phyloP scores from a whole-genome alignment of 2,113 vertebrate genomes.

The Eurystomus gularis region DNA sequence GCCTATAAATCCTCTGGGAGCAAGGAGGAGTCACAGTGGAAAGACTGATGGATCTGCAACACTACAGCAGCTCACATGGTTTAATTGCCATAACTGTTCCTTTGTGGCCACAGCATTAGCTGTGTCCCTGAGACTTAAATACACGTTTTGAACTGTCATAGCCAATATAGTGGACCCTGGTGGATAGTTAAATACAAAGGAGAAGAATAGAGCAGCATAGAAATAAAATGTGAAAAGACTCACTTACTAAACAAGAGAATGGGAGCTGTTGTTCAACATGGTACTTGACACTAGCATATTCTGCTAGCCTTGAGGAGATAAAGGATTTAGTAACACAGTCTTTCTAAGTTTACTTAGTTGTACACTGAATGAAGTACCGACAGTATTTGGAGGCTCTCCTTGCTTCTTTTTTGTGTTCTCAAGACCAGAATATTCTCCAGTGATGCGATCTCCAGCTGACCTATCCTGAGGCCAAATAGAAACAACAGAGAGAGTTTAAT shows the following conservation, averaged over 20 bases:
- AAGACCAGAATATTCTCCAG: slow-evolving; percentile 22
- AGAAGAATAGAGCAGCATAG: background rate
- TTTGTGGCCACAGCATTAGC: background rate
- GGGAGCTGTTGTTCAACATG: background rate
- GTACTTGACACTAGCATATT: background rate
- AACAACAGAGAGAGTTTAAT: slow-evolving; percentile 56
- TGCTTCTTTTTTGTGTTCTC: background rate
- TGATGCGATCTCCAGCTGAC: slow-evolving; percentile 43
- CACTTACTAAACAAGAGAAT: background rate
- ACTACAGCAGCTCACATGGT: background rate
- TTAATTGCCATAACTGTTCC: background rate
- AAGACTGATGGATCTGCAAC: slow-evolving; percentile 33
- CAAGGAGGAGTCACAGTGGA: slow-evolving; percentile 16
- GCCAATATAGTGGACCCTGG: slow-evolving; percentile 16
- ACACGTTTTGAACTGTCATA: slow-evolving; percentile 24
- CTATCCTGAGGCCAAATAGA: slow-evolving; percentile 38
- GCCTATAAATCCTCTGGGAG: slow-evolving; percentile 16
- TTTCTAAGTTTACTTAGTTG: background rate
- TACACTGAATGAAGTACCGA: background rate
- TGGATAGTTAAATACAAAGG: slow-evolving; percentile 27
- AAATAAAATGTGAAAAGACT: background rate
- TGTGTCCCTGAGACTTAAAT: slow-evolving; percentile 24
- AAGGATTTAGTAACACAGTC: background rate
- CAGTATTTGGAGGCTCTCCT: slow-evolving; percentile 2
- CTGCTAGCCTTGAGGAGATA: background rate